Evolutionary conservation across 2,113 vertebrate species (phyloP).

Genomic region (Fulica atra): DNA sequence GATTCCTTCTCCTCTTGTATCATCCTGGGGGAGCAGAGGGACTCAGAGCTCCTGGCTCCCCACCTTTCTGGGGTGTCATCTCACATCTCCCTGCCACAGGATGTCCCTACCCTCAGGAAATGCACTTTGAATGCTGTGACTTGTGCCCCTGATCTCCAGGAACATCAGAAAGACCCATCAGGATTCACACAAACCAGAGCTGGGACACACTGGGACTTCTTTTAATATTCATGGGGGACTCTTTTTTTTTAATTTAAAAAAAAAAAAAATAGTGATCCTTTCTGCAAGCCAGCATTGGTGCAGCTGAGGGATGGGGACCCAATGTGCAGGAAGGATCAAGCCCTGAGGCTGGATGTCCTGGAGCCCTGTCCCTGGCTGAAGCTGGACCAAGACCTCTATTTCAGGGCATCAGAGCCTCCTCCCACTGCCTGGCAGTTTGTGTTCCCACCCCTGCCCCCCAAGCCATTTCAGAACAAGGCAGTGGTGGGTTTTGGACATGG

Average conservation of each 20-base stretch:
- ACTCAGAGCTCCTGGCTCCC: neutral
- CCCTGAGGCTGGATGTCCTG: neutral
- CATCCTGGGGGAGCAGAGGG: conserved; percentile 77
- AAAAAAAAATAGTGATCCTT: neutral
- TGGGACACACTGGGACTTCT: neutral
- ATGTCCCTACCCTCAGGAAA: neutral
- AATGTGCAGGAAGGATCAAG: neutral
- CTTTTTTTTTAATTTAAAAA: too few relatives aligned
- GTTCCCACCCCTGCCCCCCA: accelerated
- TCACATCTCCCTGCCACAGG: neutral
- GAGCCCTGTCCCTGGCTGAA: neutral
- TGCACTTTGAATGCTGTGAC: neutral
- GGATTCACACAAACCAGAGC: neutral
- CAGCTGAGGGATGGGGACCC: neutral
- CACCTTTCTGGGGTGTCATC: neutral
- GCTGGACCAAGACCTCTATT: neutral
- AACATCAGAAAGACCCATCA: neutral
- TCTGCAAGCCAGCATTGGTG: neutral
- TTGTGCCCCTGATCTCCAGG: accelerated
- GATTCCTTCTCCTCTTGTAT: conserved; percentile 97
- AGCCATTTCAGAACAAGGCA: neutral
- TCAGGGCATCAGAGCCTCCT: neutral
- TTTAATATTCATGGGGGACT: neutral
- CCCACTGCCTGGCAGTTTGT: accelerated
- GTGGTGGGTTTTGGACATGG: neutral